These are phyloP conservation scores for Polydrusus cervinus DNA, from an alignment of 2,888 invertebrate species.

Conservation along the genomic window DNA sequence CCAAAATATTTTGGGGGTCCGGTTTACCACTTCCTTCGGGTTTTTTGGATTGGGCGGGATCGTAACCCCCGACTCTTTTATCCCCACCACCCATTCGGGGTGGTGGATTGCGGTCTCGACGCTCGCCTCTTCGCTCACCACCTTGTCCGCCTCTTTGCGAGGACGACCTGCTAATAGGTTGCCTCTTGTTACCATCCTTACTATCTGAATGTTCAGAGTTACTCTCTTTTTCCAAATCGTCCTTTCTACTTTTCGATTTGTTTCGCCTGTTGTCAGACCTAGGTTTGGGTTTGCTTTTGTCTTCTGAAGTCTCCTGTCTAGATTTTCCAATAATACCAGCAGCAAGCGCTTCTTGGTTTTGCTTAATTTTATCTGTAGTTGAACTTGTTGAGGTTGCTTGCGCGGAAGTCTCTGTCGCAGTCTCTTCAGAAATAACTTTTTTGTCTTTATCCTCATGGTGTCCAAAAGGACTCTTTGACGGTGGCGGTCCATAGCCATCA, in stretches of 20 bases:
- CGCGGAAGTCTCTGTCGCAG: constrained; percentile 20
- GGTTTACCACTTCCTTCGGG: constrained; percentile 62
- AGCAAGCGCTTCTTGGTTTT: constrained; percentile 79
- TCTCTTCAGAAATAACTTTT: constrained; percentile 56
- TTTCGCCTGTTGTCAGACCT: constrained; percentile 66
- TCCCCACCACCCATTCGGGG: constrained; percentile 62
- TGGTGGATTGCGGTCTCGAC: constrained; percentile 56
- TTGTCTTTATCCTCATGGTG: constrained; percentile 68
- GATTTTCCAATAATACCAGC: constrained; percentile 75
- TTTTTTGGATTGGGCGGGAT: constrained; percentile 62
- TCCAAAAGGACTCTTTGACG: constrained; percentile 85
- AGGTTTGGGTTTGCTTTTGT: constrained; percentile 53
- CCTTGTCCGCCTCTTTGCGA: constrained; percentile 52
- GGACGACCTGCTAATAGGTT: constrained; percentile 40
- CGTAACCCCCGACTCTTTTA: constrained; percentile 58
- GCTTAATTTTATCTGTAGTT: constrained; percentile 79
- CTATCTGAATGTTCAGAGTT: constrained; percentile 88
- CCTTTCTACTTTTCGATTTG: constrained; percentile 64
- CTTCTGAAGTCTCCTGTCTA: constrained; percentile 48
- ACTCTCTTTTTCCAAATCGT: constrained; percentile 79
- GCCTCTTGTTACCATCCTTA: constrained; percentile 64
- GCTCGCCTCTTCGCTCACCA: constrained; percentile 35
- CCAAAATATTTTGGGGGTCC: constrained; percentile 70
- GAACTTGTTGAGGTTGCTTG: constrained; percentile 67
- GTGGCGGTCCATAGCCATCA: constrained; percentile 87